Base-by-base conservation (phyloP, 2,797 vertebrate species). In the Siniperca undulata region DNA sequence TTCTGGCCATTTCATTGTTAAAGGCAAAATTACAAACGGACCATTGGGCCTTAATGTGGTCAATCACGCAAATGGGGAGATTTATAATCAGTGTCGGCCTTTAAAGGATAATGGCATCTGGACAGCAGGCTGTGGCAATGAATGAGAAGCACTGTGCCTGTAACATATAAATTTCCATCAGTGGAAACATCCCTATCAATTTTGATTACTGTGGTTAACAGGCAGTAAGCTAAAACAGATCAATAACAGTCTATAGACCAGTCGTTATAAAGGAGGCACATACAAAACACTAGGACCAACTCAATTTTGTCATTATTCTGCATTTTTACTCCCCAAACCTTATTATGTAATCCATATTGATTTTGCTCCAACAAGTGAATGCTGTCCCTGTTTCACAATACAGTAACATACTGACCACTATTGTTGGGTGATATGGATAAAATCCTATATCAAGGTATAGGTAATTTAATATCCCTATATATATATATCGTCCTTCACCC, bases 1-100 rank as follows among this genome's bases (percentile, higher is more conserved):
- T 78, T 74, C 73, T 22, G 27, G 50, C 55, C 75, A 60, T 83
- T 88, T 88, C 58, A 74, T 70, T 30, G 7, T 79, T 79, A 74
- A n/a, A 83, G 73, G 69, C 80, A 73, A 87, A 86, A 85, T 87
- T 83, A 69, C 73, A 52, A 73, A 77, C 3, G 70, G 73, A 76
- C 74, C 83, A 85, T 77, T 88, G 85, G 69, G 67, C 12, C 74
- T 86, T 85, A 92, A 80, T 88, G 77, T 65, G 74, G 53, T 85
- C 87, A 86, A 55, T 90, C 82, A 61, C 17, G 40, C 73, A 69
- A 89, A 90, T 80, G 77, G 74, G 56, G 13, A 85, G 82, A 86
- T 90, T 86, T 89, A 85, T 78, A 75, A 86, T 84, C 53, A 6
- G 58, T 19, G 58, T 50, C 48, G 1, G 77, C 66, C 77, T 82